These are phyloP conservation scores for Microctonus aethiopoides DNA, from an alignment of 2,888 invertebrate species.

Conservation along the genomic window DNA sequence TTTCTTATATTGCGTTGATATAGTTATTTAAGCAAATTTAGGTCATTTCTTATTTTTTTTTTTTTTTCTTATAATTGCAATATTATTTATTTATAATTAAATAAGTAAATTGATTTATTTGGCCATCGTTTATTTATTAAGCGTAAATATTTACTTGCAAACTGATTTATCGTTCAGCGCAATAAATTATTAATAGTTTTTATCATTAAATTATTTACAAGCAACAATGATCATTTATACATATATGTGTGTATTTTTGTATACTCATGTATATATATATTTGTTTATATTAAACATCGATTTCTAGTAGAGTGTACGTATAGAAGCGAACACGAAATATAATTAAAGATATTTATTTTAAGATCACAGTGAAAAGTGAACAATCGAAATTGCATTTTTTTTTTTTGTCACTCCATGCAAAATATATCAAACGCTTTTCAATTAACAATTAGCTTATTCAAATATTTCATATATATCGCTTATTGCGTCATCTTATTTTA, in stretches of 20 bases:
- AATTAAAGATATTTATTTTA: constrained; percentile 11
- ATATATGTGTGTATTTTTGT: neutral
- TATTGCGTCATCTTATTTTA: neutral
- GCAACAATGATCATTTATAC: neutral
- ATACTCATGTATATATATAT: neutral
- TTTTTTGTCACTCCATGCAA: no score
- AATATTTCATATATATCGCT: neutral
- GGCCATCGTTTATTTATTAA: neutral
- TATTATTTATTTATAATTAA: neutral
- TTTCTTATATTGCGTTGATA: neutral
- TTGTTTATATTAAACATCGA: neutral
- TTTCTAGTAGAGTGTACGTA: neutral
- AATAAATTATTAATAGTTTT: neutral
- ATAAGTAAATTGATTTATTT: neutral
- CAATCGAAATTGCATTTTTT: neutral
- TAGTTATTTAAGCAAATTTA: no score
- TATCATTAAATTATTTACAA: neutral
- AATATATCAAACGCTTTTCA: neutral
- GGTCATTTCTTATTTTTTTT: no score
- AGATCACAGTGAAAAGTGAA: constrained; percentile 26
- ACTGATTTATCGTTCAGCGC: neutral
- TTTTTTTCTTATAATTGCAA: neutral
- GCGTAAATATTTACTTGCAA: neutral
- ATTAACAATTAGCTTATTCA: neutral
- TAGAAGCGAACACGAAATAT: neutral